Percentiles rank a stretch among this genome's conserved stretches.
phyloP scores from a whole-genome alignment of 2,888 invertebrate genomes.

The Hirtodrosophila trivittata region DNA sequence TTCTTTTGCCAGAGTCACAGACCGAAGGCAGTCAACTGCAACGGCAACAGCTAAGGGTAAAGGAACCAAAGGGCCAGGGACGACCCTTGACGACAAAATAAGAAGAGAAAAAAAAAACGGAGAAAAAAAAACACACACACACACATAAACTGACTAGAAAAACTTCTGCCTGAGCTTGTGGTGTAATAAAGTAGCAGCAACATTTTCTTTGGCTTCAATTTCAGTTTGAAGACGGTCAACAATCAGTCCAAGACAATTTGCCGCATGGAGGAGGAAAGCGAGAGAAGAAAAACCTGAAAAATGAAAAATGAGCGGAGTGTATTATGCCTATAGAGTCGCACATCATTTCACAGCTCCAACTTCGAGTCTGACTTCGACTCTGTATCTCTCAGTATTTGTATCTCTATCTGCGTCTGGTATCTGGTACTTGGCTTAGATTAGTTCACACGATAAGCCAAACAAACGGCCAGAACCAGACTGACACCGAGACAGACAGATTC shows the following conservation, averaged over 20 bases:
- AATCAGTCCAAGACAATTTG: slow-evolving; percentile 45
- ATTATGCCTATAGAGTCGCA: slow-evolving; percentile 72
- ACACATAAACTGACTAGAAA: slow-evolving; percentile 7
- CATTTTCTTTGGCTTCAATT: slow-evolving; percentile 73
- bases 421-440: slow-evolving; percentile 59
- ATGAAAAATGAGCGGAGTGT: slow-evolving; percentile 37
- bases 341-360: slow-evolving; percentile 74
- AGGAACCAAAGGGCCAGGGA: not conserved
- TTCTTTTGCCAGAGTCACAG: slow-evolving; percentile 63
- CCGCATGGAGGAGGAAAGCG: not conserved
- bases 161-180: slow-evolving; percentile 40
- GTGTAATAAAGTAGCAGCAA: slow-evolving; percentile 73
- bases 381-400: slow-evolving; percentile 1
- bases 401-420: slow-evolving; percentile 18
- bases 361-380: slow-evolving; percentile 15
- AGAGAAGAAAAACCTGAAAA: slow-evolving; percentile 1
- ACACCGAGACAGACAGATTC: slow-evolving; percentile 11
- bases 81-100: slow-evolving; percentile 63
- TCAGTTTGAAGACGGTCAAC: slow-evolving; percentile 58
- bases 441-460: slow-evolving; percentile 77
- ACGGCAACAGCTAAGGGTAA: slow-evolving; percentile 29
- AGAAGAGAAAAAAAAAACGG: slow-evolving; percentile 17
- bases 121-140: not conserved
- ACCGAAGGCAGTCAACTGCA: slow-evolving; percentile 70
- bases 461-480: slow-evolving; percentile 34